These are phyloP conservation scores for Microvelia longipes DNA, from an alignment of 1,140 invertebrate species.

Conservation along the genomic window DNA sequence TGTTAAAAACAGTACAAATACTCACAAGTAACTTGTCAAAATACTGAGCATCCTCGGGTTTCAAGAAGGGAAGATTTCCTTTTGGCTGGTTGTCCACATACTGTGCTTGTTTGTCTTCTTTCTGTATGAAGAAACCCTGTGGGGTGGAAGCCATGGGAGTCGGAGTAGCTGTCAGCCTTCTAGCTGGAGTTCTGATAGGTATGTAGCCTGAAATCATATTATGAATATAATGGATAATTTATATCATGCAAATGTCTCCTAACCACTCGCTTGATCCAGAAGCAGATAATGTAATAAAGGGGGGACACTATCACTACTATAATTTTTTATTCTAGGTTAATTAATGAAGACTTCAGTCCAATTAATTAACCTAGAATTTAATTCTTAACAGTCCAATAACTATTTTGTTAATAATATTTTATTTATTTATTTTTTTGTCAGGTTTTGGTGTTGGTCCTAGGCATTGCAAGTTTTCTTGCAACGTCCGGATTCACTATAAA, in stretches of 20 bases:
- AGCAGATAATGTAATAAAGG: no score
- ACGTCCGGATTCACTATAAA: no score
- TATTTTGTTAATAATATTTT: no score
- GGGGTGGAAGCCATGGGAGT: constrained; percentile 88
- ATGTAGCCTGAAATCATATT: constrained; percentile 75
- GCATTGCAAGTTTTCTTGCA: no score
- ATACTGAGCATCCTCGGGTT: constrained; percentile 99
- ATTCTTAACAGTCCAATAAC: no score
- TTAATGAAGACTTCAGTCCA: no score
- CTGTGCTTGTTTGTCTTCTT: constrained; percentile 65
- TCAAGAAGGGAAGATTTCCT: constrained; percentile 92
- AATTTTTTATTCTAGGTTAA: no score
- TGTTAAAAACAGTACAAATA: constrained; percentile 2
- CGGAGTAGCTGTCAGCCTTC: constrained; percentile 93
- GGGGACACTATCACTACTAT: not conserved
- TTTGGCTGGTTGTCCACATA: constrained; percentile 95
- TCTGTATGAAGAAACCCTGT: constrained; percentile 90
- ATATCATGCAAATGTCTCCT: no score
- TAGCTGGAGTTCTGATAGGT: constrained; percentile 90
- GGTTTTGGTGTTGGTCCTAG: no score
- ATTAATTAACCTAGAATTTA: no score
- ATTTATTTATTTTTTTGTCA: no score
- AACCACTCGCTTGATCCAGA: no score
- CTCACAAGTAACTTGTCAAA: constrained; percentile 86
- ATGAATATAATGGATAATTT: constrained; percentile 1